phyloP scores from a whole-genome alignment of 2,888 invertebrate genomes.

The Volucella zonaria region DNA sequence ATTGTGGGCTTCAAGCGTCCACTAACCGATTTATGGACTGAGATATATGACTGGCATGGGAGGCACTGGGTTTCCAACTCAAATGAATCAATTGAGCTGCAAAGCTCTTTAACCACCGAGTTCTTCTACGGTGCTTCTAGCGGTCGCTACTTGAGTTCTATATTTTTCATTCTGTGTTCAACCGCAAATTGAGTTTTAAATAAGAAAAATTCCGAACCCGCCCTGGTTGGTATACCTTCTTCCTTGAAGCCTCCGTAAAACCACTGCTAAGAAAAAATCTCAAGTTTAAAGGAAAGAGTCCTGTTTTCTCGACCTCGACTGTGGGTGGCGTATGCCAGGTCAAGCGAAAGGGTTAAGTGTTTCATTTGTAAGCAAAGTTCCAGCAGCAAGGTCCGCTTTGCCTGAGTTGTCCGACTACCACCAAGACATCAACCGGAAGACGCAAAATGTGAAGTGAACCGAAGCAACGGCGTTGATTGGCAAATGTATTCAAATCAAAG shows the following conservation, averaged over 20 bases:
- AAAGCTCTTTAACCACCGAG: slow-evolving; percentile 59
- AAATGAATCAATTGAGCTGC: slow-evolving; percentile 50
- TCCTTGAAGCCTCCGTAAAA: slow-evolving; percentile 12
- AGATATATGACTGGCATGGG: slow-evolving; percentile 9
- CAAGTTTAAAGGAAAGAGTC: slow-evolving; percentile 50
- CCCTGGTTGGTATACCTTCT: background rate
- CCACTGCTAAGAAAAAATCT: slow-evolving; percentile 24
- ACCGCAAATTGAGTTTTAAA: slow-evolving; percentile 66
- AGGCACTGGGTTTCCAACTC: slow-evolving; percentile 2
- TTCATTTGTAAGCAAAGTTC: slow-evolving; percentile 60
- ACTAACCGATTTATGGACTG: slow-evolving; percentile 63
- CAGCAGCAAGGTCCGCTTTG: slow-evolving; percentile 1
- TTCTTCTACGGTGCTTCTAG: slow-evolving; percentile 25
- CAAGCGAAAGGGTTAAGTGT: slow-evolving; percentile 66
- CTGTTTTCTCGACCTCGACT: slow-evolving; percentile 36
- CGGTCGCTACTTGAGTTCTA: background rate
- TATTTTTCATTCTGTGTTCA: slow-evolving; percentile 46
- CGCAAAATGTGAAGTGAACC: slow-evolving; percentile 25
- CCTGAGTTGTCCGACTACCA: background rate
- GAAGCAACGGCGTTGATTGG: slow-evolving; percentile 46
- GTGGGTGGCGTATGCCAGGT: slow-evolving; percentile 29
- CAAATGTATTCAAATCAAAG: slow-evolving; percentile 63
- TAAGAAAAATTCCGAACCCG: slow-evolving; percentile 12
- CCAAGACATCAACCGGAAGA: slow-evolving; percentile 10
- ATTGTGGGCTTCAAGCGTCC: slow-evolving; percentile 62